Evolutionary conservation across 2,888 invertebrate genomes (phyloP).

Genomic region (Iphiclides podalirius): DNA sequence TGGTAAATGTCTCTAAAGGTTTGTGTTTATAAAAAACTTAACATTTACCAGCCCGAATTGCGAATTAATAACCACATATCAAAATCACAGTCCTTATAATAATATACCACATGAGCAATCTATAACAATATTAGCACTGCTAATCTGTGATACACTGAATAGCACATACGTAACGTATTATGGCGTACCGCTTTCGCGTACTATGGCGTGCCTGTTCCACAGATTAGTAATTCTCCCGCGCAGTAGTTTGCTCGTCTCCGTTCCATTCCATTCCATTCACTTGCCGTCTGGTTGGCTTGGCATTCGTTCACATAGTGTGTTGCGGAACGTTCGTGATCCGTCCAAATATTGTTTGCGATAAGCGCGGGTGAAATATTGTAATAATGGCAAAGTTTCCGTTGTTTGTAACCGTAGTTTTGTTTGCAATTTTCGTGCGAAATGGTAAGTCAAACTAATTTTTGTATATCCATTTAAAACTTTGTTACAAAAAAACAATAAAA

Average conservation of each 20-base stretch:
- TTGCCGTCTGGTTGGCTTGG: constrained; percentile 13
- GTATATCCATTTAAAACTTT: too few relatives aligned
- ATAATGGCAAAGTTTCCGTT: constrained; percentile 62
- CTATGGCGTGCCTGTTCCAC: constrained; percentile 15
- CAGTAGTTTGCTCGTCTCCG: constrained; percentile 22
- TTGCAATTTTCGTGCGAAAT: constrained; percentile 59
- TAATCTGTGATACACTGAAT: constrained; percentile 15
- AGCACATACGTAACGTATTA: constrained; percentile 10
- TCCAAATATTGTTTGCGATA: constrained; percentile 37
- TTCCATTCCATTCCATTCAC: constrained; percentile 19
- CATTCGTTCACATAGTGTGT: constrained; percentile 16
- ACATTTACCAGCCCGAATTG: too few relatives aligned
- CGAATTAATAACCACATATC: too few relatives aligned
- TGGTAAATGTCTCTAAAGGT: too few relatives aligned
- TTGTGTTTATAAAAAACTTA: too few relatives aligned
- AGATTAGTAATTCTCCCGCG: constrained; percentile 18
- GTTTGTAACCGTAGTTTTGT: constrained; percentile 61
- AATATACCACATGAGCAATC: neutral
- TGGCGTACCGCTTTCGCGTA: constrained; percentile 18
- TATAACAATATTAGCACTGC: neutral
- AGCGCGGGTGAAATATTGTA: constrained; percentile 38
- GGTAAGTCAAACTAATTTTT: constrained; percentile 62
- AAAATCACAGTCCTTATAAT: too few relatives aligned
- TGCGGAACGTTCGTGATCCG: constrained; percentile 12
- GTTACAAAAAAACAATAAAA: too few relatives aligned